phyloP scores from a whole-genome alignment of 1,140 invertebrate genomes.

The Tachypleus tridentatus region DNA sequence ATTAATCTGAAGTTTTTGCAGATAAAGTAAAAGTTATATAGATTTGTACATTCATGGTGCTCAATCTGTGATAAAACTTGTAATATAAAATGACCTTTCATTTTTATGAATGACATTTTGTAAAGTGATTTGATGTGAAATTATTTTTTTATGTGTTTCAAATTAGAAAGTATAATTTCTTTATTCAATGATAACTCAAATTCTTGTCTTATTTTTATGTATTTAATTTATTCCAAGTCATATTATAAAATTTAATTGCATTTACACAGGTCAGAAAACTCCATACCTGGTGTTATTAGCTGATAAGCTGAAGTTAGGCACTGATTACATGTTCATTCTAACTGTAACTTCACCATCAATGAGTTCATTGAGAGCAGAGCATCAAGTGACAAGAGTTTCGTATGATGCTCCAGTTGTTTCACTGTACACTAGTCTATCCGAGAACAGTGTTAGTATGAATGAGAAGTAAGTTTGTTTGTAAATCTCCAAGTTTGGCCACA shows the following conservation, averaged over 20 bases:
- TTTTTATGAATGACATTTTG: background rate
- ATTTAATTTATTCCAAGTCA: too few species aligned
- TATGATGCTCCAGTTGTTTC: conserved; percentile 13
- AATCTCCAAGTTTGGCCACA: background rate
- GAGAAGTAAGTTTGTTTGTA: conserved; percentile 7
- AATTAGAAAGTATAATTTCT: too few species aligned
- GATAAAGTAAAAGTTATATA: background rate
- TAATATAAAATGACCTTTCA: conserved; percentile 1
- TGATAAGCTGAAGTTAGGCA: conserved; percentile 9
- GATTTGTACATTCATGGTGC: too few species aligned
- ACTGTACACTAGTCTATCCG: conserved; percentile 10
- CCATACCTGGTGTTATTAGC: conserved; percentile 10
- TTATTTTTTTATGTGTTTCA: too few species aligned
- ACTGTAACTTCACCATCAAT: conserved; percentile 10
- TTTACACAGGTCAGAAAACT: background rate
- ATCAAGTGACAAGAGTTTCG: conserved; percentile 1
- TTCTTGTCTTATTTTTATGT: too few species aligned
- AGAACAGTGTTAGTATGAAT: conserved; percentile 9
- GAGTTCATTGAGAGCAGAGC: conserved; percentile 10
- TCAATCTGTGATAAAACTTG: background rate
- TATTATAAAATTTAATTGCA: too few species aligned
- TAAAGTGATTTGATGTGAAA: too few species aligned
- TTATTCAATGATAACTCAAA: too few species aligned
- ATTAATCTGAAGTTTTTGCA: background rate
- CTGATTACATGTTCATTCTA: conserved; percentile 12